A percentile compares a stretch with the other conserved stretches of the same genome.
Conservation (phyloP, 2,797 vertebrate species). For the Oryzias sinensis region DNA sequence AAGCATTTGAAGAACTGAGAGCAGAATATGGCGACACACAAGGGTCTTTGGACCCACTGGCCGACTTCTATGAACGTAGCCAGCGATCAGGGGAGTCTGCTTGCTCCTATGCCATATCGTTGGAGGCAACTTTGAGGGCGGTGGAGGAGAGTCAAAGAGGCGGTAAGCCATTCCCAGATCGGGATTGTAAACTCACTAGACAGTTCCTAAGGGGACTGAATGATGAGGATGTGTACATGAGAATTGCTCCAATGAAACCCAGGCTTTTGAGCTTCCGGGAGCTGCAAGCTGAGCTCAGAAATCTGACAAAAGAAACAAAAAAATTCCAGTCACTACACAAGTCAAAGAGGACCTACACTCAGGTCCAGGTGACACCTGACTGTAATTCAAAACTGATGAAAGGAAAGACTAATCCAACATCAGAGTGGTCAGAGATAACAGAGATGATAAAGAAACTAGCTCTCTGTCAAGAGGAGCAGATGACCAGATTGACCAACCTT, state of each 20-base stretch:
- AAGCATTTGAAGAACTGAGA: no score
- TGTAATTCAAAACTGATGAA: no score
- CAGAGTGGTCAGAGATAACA: constrained; percentile 18
- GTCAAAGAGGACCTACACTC: no score
- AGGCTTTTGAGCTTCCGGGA: constrained; percentile 24
- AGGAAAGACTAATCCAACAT: background rate
- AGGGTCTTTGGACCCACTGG: no score
- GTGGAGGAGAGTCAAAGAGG: background rate
- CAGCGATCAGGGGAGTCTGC: constrained; percentile 17
- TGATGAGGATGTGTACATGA: no score
- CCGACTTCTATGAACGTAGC: no score
- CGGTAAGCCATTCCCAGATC: background rate
- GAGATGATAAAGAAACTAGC: constrained; percentile 19
- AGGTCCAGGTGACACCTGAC: background rate
- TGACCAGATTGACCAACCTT: constrained; percentile 16
- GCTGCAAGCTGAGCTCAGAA: constrained; percentile 29
- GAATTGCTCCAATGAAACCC: no score
- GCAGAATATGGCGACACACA: no score
- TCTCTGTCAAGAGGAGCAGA: constrained; percentile 21
- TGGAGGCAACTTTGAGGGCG: no score
- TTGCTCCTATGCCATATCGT: no score
- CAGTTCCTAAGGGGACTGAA: no score
- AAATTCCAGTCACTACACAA: constrained; percentile 15
- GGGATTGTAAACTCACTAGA: background rate
- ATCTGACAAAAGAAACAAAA: constrained; percentile 17